These are phyloP conservation scores for Dunckerocampus dactyliophorus DNA, from an alignment of 2,113 vertebrate genomes.

Conservation along the genomic window DNA sequence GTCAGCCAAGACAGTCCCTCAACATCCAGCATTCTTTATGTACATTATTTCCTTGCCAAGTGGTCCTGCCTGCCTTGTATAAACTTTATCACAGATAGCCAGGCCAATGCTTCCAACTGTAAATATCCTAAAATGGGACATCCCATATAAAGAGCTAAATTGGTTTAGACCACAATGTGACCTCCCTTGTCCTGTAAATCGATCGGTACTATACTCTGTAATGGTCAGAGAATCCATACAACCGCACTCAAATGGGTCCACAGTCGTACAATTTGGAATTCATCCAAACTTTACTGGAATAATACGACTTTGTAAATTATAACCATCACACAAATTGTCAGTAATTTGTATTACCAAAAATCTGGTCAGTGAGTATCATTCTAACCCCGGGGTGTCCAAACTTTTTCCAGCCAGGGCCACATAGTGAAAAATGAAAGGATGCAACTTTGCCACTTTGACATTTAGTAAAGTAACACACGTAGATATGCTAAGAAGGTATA, in stretches of 20 bases:
- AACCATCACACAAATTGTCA: no score
- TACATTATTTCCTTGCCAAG: background rate
- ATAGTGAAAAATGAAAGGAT: no score
- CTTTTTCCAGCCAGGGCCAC: no score
- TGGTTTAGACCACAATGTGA: background rate
- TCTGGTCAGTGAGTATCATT: no score
- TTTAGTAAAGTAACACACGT: no score
- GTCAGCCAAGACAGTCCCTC: no score
- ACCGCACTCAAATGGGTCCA: background rate
- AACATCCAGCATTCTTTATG: background rate
- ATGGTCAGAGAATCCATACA: background rate
- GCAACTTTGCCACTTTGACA: no score
- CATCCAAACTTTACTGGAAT: background rate
- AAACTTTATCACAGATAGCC: slow-evolving; percentile 3
- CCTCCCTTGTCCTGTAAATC: slow-evolving; percentile 7
- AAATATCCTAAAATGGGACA: slow-evolving; percentile 4
- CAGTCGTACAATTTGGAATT: background rate
- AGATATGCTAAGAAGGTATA: no score
- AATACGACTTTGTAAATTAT: no score
- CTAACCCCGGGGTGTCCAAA: no score
- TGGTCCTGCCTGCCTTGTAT: background rate
- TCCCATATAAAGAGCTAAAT: slow-evolving; percentile 4
- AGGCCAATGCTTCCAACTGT: slow-evolving; percentile 1
- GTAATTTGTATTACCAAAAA: no score
- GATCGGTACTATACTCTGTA: background rate